Conservation (phyloP, 2,113 vertebrate species). For the Macquaria ambigua region DNA sequence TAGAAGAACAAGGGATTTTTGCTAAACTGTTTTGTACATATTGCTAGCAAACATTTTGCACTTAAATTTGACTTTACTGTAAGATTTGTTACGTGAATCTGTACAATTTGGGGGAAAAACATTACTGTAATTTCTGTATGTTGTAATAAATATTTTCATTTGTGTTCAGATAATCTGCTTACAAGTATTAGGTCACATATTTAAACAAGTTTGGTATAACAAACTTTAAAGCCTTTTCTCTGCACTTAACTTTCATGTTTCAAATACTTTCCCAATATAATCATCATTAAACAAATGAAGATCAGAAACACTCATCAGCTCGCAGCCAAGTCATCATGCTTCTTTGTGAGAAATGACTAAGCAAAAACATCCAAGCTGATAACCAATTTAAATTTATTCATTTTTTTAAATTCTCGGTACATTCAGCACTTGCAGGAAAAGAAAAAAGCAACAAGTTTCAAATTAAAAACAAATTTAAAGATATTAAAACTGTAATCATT, state of each 20-base stretch:
- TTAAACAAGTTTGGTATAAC: not conserved
- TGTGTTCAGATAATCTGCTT: slow-evolving; percentile 14
- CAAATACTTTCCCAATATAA: not conserved
- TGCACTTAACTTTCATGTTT: not conserved
- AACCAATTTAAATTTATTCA: slow-evolving; percentile 78
- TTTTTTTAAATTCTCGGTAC: slow-evolving; percentile 81
- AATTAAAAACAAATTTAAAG: slow-evolving; percentile 79
- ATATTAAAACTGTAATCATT: slow-evolving; percentile 76
- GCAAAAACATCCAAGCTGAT: slow-evolving; percentile 26
- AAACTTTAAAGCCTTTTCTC: not conserved
- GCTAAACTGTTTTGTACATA: slow-evolving; percentile 78
- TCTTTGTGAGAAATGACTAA: not conserved
- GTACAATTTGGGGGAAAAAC: slow-evolving; percentile 70
- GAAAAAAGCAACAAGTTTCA: slow-evolving; percentile 64
- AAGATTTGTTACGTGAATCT: slow-evolving; percentile 79
- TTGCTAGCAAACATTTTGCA: slow-evolving; percentile 88
- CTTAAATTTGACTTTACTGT: slow-evolving; percentile 85
- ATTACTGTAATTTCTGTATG: slow-evolving; percentile 81
- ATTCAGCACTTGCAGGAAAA: slow-evolving; percentile 82
- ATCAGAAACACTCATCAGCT: not conserved
- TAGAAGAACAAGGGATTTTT: slow-evolving; percentile 83
- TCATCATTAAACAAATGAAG: not conserved
- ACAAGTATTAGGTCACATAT: not conserved
- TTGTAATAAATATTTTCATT: slow-evolving; percentile 83
- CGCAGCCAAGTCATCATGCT: not conserved